These are phyloP conservation scores for Epinephelus awoara DNA, from an alignment of 2,797 vertebrate species.

Conservation along the genomic window DNA sequence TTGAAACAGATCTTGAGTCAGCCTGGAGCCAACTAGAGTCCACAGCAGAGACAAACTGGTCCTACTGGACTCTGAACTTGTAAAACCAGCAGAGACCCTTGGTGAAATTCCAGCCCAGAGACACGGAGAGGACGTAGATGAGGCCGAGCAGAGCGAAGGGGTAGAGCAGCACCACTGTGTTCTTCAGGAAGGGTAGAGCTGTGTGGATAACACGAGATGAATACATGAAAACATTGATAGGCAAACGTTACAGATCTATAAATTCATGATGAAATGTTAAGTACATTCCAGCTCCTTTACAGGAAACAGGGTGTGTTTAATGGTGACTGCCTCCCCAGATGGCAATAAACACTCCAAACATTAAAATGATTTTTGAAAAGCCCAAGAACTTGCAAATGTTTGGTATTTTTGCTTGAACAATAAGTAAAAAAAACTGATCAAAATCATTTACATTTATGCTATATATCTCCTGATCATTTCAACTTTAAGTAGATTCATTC, in stretches of 20 bases:
- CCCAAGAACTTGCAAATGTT: no score
- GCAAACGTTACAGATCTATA: background rate
- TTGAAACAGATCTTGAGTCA: slow-evolving; percentile 9
- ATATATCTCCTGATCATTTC: no score
- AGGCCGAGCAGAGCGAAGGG: slow-evolving; percentile 92
- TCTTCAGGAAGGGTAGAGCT: slow-evolving; percentile 96
- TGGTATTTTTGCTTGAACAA: no score
- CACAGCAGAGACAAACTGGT: background rate
- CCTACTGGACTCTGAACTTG: slow-evolving; percentile 93
- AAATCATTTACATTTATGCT: no score
- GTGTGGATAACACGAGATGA: background rate
- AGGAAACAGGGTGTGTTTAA: background rate
- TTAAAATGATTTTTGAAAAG: background rate
- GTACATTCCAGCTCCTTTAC: background rate
- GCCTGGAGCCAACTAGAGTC: slow-evolving; percentile 32
- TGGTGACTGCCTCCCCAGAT: background rate
- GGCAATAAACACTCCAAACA: background rate
- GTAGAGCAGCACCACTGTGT: slow-evolving; percentile 95
- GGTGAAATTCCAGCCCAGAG: slow-evolving; percentile 97
- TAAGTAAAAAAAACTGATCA: no score
- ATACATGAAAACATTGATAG: background rate
- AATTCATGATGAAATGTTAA: background rate
- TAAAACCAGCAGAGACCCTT: slow-evolving; percentile 94
- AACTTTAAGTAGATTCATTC: no score
- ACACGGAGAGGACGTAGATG: slow-evolving; percentile 93